Percentiles rank a stretch among this genome's conserved stretches.
Conservation (phyloP, 2,113 vertebrate species). For the Arvicanthis niloticus region DNA sequence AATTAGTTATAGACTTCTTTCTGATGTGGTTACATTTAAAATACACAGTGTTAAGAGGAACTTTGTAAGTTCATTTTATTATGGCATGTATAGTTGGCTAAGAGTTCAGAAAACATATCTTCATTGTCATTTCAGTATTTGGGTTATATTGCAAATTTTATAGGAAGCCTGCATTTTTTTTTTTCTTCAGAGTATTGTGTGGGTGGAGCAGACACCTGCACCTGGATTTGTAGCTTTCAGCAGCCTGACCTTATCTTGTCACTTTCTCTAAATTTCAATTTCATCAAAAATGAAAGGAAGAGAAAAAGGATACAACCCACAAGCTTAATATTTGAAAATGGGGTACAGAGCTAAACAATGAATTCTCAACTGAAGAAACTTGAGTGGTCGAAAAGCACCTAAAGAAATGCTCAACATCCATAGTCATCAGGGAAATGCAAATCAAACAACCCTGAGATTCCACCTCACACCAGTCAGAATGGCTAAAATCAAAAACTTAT, state of each 20-base stretch:
- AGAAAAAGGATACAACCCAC: neutral
- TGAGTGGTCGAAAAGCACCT: no score
- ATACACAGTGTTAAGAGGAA: neutral
- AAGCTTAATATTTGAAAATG: neutral
- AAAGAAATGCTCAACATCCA: no score
- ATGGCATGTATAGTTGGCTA: neutral
- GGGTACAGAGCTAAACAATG: no score
- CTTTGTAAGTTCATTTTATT: neutral
- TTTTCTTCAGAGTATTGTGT: neutral
- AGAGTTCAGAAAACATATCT: conserved; percentile 8
- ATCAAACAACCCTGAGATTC: no score
- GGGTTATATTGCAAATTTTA: conserved; percentile 10
- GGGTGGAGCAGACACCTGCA: neutral
- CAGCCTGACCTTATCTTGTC: neutral
- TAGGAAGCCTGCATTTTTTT: neutral
- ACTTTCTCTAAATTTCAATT: conserved; percentile 25
- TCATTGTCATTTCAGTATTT: conserved; percentile 27
- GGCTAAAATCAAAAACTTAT: no score
- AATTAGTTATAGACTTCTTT: conserved; percentile 55
- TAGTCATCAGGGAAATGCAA: no score
- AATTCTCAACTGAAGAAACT: no score
- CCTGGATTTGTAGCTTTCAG: conserved; percentile 7
- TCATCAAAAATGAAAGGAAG: conserved; percentile 27
- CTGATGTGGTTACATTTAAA: conserved; percentile 15
- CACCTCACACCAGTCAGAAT: no score